phyloP scores from a whole-genome alignment of 2,113 vertebrate genomes.

The Mesoclemmys tuberculata region DNA sequence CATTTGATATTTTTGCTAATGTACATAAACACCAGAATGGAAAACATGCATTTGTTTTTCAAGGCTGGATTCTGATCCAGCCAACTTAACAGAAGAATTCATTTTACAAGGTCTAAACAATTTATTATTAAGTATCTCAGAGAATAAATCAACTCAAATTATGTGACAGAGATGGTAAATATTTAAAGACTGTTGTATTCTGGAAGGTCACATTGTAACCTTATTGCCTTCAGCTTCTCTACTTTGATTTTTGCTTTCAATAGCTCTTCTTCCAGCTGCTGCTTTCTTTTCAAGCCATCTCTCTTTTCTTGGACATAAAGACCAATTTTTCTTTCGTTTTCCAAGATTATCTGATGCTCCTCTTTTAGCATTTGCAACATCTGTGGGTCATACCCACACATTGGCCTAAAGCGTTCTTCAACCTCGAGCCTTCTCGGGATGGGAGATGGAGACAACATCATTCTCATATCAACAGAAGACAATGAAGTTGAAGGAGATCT shows the following conservation, averaged over 20 bases:
- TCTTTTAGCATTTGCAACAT: constrained; percentile 92
- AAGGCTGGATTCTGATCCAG: constrained; percentile 45
- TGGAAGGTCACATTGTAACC: constrained; percentile 88
- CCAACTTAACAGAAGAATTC: constrained; percentile 21
- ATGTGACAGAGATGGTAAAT: constrained; percentile 48
- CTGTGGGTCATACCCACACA: constrained; percentile 85
- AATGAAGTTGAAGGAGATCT: constrained; percentile 91
- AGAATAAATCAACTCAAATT: constrained; percentile 14
- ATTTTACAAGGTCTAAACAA: constrained; percentile 54
- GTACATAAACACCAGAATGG: constrained; percentile 27
- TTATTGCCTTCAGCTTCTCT: constrained; percentile 91
- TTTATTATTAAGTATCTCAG: constrained; percentile 55
- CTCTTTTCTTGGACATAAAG: constrained; percentile 97
- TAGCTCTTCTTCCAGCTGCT: constrained; percentile 95
- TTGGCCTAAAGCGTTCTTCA: constrained; percentile 80
- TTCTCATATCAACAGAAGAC: constrained; percentile 89
- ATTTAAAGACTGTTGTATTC: constrained; percentile 82
- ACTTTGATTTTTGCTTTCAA: constrained; percentile 96
- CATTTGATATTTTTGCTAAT: constrained; percentile 15
- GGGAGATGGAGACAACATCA: constrained; percentile 90
- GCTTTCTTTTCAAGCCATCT: constrained; percentile 96
- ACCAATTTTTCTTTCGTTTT: constrained; percentile 96
- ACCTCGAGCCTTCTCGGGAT: constrained; percentile 83
- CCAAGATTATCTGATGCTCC: constrained; percentile 93
- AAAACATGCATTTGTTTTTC: constrained; percentile 29